Evolutionary conservation across 2,888 invertebrate species (phyloP), one percentile per base, ranked within the genome.

Genomic region (Drosophila pseudotakahashii): DNA sequence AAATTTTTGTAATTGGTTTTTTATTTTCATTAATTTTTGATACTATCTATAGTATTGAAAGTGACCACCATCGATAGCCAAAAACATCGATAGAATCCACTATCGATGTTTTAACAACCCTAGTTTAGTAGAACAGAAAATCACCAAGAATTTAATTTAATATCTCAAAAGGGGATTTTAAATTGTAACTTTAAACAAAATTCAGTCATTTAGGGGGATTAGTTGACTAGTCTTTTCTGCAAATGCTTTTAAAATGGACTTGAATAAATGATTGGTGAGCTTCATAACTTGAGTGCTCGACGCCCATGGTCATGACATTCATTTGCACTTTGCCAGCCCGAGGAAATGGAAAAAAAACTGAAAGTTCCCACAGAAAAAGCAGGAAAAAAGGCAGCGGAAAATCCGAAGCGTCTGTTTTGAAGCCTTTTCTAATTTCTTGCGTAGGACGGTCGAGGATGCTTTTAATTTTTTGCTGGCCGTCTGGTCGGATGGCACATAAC

Each of bases 221-320:
- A 42, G 41, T 14, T 26, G 19, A 30, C 32, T 42, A 26, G n/a
- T 41, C 30, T 3, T 2, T 37, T 14, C 3, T 11, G 7, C n/a
- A 61, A 60, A 63, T 63, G 62, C 42, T 42, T 60, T 62, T 62
- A 16, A 34, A 60, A 60, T 48, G 61, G 48, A 48, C 47, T 48
- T 62, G 62, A 62, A 60, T 62, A 60, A 62, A 39, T 62, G 59
- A 62, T 62, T 59, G 39, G 47, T 26, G 39, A 58, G 47, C 45
- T 47, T 47, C 47, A 59, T 47, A 62, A 60, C 32, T 48, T 26
- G 16, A 59, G 19, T 5, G 30, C 23, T 50, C 19, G 42, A 30
- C 64, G 64, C 48, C 57, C 34, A 60, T 80, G 78, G 36, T 55
- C 52, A 44, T 61, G 61, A 62, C 78, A 73, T 73, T 79, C 76